Base-by-base conservation (phyloP, 2,888 invertebrate genomes). In the Liodrosophila aerea region DNA sequence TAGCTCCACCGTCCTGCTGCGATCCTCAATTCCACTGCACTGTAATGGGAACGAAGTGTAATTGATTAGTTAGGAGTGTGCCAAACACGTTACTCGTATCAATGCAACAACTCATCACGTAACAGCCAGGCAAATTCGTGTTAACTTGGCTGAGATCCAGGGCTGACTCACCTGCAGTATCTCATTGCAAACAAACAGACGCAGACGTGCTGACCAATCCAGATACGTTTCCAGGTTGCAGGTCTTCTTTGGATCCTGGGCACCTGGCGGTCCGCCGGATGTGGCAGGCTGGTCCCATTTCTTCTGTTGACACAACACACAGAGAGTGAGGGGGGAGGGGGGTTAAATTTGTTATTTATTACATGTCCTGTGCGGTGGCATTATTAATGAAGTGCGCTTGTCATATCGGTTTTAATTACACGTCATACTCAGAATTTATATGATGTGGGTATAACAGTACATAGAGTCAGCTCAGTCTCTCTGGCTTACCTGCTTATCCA, bases 161-260 rank as follows among this genome's bases (percentile, higher is more conserved):
- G 12, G 57, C 78, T 85, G 77, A 12, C 83, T 85, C 80, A 90
- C 90, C 88, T 89, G 88, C 65, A 90, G 85, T 80, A 90, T 90
- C 86, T 90, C 89, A 71, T 90, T 90, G 78, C 89, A 89, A 67
- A 89, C 90, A 82, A 90, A 88, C 63, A 90, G 76, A 58, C 89
- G 88, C 58, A 90, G 72, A 78, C 89, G 89, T 81, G 89, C 87
- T 72, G 90, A 88, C 90, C 90, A 89, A 67, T 89, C 89, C 59
- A 90, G 82, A 77, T 90, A 90, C 59, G 88, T 89, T 86, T 90
- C 89, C 84, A 90, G 82, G 73, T 89, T 90, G 72, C 90, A 90
- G 34, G 90, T 90, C 77, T 90, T 90, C 67, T 90, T 90, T 49
- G 89, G 86, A 83, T 87, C 89, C 70, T 89, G 88, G 7, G 29